Conservation (phyloP, 2,888 invertebrate genomes). For the Ctena decussata region DNA sequence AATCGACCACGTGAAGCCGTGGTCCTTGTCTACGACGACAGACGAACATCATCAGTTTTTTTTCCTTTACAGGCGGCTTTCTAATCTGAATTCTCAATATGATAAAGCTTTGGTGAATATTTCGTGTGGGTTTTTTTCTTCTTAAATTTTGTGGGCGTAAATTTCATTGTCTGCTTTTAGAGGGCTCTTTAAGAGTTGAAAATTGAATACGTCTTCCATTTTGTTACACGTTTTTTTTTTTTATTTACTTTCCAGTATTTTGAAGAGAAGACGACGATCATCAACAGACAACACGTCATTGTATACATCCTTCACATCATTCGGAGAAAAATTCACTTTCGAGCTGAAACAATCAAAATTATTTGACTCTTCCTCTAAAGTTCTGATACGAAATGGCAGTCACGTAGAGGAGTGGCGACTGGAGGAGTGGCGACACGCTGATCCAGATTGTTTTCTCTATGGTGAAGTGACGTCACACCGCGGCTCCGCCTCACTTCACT, state of each 20-base stretch:
- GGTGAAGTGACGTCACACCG: background rate
- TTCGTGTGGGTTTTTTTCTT: background rate
- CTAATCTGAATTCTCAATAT: too few species aligned
- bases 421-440: background rate
- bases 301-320: background rate
- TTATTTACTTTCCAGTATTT: background rate
- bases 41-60: too few species aligned
- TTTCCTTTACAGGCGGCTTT: too few species aligned
- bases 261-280: background rate
- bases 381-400: background rate
- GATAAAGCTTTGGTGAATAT: too few species aligned
- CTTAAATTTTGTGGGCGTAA: background rate
- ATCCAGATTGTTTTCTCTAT: background rate
- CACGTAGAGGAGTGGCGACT: background rate
- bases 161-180: too few species aligned
- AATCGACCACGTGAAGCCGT: too few species aligned
- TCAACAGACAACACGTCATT: background rate
- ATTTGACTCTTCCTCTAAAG: background rate
- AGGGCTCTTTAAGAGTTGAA: too few species aligned
- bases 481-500: background rate
- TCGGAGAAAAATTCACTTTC: background rate
- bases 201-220: too few species aligned
- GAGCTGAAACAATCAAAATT: background rate
- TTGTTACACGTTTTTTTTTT: too few species aligned
- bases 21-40: too few species aligned